Evolutionary conservation across 2,888 invertebrate species (phyloP).

Genomic region (Apeira syringaria): DNA sequence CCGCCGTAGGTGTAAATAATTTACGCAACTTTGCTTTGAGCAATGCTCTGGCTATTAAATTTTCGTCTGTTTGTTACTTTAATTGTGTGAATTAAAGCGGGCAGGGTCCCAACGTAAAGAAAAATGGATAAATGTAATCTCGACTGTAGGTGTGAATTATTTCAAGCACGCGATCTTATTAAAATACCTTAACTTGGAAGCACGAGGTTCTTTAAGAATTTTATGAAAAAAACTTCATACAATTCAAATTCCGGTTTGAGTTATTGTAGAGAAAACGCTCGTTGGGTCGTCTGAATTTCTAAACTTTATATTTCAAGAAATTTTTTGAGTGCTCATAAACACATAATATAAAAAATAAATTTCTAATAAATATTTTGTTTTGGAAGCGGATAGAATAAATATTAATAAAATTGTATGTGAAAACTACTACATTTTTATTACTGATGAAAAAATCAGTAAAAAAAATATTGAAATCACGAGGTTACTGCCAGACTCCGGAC

Average conservation of each 20-base stretch:
- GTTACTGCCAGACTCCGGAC: too few species aligned
- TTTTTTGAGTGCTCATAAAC: too few species aligned
- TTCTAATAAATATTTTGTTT: too few species aligned
- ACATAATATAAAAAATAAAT: too few species aligned
- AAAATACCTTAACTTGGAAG: conserved; percentile 12
- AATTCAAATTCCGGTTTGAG: background rate
- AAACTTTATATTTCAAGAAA: too few species aligned
- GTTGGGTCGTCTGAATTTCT: too few species aligned
- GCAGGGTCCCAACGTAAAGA: conserved; percentile 49
- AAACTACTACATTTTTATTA: too few species aligned
- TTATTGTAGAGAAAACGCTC: too few species aligned
- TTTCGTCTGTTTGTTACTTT: conserved; percentile 63
- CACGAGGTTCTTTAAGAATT: conserved; percentile 6
- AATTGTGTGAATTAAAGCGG: conserved; percentile 65
- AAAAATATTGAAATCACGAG: too few species aligned
- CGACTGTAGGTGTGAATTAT: conserved; percentile 34
- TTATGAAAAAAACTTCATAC: conserved; percentile 5
- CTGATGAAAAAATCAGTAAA: too few species aligned
- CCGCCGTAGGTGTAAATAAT: conserved; percentile 67
- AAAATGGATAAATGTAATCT: conserved; percentile 53
- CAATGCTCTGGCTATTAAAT: conserved; percentile 55
- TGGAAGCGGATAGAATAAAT: too few species aligned
- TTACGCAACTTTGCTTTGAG: conserved; percentile 54
- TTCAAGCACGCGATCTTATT: conserved; percentile 24
- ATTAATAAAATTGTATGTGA: too few species aligned